A percentile compares a stretch with the other conserved stretches of the same genome.
These are phyloP conservation scores for Tenodera sinensis DNA, from an alignment of 2,888 invertebrate species.

Conservation along the genomic window DNA sequence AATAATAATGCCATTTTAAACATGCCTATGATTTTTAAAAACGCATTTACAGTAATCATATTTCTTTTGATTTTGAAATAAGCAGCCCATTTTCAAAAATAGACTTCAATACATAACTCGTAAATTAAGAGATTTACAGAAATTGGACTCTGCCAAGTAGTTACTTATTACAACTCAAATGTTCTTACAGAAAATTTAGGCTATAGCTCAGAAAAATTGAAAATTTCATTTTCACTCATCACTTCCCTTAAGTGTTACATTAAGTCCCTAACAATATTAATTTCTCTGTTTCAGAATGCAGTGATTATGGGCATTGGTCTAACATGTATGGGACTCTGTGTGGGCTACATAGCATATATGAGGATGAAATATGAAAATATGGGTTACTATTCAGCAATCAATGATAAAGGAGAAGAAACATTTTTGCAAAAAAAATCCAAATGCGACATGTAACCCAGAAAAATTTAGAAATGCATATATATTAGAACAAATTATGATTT, in stretches of 20 bases:
- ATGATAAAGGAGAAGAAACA: slow-evolving; percentile 71
- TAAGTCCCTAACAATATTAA: background rate
- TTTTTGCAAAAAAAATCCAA: slow-evolving; percentile 73
- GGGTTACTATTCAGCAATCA: slow-evolving; percentile 76
- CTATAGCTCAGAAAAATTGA: too few relatives aligned
- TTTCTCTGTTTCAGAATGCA: slow-evolving; percentile 66
- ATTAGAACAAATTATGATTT: too few relatives aligned
- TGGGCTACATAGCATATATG: slow-evolving; percentile 84
- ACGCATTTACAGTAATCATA: too few relatives aligned
- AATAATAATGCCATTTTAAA: too few relatives aligned
- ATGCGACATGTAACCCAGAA: slow-evolving; percentile 54
- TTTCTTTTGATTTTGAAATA: too few relatives aligned
- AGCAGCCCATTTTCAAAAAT: too few relatives aligned
- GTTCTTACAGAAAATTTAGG: too few relatives aligned
- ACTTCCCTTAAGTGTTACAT: background rate
- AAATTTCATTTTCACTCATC: background rate
- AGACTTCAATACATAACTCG: too few relatives aligned
- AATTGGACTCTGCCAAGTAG: too few relatives aligned
- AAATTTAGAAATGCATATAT: background rate
- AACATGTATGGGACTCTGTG: slow-evolving; percentile 67
- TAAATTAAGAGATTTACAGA: too few relatives aligned
- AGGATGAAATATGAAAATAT: slow-evolving; percentile 71
- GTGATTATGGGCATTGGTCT: slow-evolving; percentile 79
- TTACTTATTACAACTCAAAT: too few relatives aligned
- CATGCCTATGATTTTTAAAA: too few relatives aligned